phyloP scores from a whole-genome alignment of 2,113 vertebrate species.

The Podarcis muralis region DNA sequence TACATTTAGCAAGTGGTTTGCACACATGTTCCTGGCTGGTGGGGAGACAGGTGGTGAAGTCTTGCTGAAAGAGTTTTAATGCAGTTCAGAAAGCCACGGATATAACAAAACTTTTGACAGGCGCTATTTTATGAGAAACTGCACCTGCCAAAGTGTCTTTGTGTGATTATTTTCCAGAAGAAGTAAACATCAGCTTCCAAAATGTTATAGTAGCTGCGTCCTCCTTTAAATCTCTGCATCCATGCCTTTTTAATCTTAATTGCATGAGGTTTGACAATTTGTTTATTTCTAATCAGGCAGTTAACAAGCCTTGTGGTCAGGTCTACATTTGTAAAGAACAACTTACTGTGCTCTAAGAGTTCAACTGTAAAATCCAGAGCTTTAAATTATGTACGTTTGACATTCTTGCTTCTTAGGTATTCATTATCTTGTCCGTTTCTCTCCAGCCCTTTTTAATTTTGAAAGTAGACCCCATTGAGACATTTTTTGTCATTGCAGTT shows the following conservation, averaged over 20 bases:
- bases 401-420: constrained; percentile 29
- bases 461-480: neutral
- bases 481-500: neutral
- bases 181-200: neutral
- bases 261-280: neutral
- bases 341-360: constrained; percentile 20
- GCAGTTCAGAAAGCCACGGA: neutral
- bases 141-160: neutral
- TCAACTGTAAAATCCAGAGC: constrained; percentile 1
- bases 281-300: neutral
- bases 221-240: neutral
- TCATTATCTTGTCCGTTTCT: constrained; percentile 27
- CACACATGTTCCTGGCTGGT: neutral
- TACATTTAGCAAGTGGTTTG: neutral
- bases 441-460: constrained; percentile 22
- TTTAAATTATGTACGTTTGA: constrained; percentile 25
- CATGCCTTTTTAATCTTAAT: neutral
- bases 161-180: neutral
- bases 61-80: neutral
- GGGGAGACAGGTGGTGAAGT: no score
- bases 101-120: neutral
- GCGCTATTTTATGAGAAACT: neutral
- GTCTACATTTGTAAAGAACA: constrained; percentile 12
- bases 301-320: constrained; percentile 10
- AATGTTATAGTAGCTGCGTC: neutral